Evolutionary conservation across 2,113 vertebrate species (phyloP).

Genomic region (Neogobius melanostomus): DNA sequence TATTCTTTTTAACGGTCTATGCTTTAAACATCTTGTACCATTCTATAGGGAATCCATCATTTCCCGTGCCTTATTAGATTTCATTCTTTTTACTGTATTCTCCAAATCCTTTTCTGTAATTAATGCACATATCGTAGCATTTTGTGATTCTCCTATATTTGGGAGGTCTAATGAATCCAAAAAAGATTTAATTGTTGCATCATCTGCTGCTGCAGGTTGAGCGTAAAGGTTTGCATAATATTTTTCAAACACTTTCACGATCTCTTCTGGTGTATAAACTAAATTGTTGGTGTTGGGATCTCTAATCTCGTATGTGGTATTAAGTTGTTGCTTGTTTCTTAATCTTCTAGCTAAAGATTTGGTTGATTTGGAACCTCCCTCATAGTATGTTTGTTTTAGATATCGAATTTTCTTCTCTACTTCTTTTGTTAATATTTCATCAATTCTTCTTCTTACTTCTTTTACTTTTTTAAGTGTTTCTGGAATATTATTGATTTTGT

Average conservation of each 20-base stretch:
- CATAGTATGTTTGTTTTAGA: background rate
- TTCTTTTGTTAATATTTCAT: background rate
- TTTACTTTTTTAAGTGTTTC: background rate
- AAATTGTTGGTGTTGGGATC: background rate
- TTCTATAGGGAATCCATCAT: background rate
- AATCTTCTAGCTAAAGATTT: background rate
- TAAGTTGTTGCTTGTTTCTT: background rate
- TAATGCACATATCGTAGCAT: background rate
- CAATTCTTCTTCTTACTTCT: background rate
- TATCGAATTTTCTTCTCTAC: background rate
- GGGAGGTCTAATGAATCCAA: background rate
- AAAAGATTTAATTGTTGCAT: background rate
- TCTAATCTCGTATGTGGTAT: background rate
- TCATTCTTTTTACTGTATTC: background rate
- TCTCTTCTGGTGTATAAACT: background rate
- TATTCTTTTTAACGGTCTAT: too few relatives aligned
- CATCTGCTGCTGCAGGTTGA: background rate
- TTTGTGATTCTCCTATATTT: background rate
- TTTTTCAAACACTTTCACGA: background rate
- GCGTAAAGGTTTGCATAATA: background rate
- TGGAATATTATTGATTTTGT: too few relatives aligned
- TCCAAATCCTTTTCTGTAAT: background rate
- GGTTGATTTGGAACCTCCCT: background rate
- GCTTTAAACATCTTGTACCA: background rate
- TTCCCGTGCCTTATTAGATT: background rate